phyloP scores from a whole-genome alignment of 2,113 vertebrate genomes.

The Condylura cristata region DNA sequence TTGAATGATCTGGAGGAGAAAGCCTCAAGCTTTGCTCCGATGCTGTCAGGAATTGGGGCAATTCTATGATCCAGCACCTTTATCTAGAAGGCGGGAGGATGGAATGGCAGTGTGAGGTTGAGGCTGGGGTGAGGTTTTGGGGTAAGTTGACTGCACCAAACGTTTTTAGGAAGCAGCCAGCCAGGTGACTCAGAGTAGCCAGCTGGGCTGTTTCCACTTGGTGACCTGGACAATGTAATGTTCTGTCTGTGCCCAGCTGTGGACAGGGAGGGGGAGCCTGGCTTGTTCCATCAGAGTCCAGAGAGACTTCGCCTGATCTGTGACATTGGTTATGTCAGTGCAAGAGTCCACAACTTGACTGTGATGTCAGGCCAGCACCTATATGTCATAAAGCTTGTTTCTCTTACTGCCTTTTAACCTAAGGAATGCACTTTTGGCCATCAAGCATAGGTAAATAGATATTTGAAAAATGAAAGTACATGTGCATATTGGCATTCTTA shows the following conservation, averaged over 20 bases:
- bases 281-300: not conserved
- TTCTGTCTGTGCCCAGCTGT: not conserved
- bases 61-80: not conserved
- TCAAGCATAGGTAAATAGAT: not conserved
- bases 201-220: not conserved
- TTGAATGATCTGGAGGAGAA: too few species aligned
- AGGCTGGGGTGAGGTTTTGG: too few species aligned
- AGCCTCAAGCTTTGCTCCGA: not conserved
- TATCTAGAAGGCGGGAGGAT: not conserved
- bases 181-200: not conserved
- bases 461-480: not conserved
- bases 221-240: not conserved
- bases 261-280: not conserved
- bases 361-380: not conserved
- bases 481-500: not conserved
- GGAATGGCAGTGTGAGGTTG: too few species aligned
- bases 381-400: not conserved
- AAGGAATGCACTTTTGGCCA: not conserved
- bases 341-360: not conserved
- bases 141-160: too few species aligned
- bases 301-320: not conserved
- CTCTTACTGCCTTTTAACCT: not conserved
- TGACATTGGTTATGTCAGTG: not conserved
- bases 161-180: not conserved
- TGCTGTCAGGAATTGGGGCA: not conserved